phyloP scores from a whole-genome alignment of 2,113 vertebrate genomes.

The Pheucticus melanocephalus region DNA sequence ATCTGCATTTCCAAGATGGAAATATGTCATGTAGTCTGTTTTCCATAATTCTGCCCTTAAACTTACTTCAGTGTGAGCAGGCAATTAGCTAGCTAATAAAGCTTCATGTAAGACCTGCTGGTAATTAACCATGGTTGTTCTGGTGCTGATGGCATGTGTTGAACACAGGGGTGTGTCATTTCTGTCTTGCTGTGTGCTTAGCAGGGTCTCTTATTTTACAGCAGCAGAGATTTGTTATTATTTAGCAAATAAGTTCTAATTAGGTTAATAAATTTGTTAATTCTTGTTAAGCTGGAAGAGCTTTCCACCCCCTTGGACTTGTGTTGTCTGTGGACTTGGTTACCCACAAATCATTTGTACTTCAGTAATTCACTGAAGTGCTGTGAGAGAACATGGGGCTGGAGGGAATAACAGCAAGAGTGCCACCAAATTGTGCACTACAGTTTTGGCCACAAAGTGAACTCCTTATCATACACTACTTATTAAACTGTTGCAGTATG shows the following conservation, averaged over 20 bases:
- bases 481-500: not conserved
- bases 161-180: not conserved
- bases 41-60: not conserved
- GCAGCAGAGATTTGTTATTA: not conserved
- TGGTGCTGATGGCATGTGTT: not conserved
- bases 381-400: not conserved
- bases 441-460: not conserved
- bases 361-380: not conserved
- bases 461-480: not conserved
- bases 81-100: not conserved
- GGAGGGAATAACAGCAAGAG: not conserved
- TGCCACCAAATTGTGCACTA: not conserved
- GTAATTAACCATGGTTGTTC: not conserved
- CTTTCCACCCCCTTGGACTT: not conserved
- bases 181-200: not conserved
- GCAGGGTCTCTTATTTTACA: not conserved
- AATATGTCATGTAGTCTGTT: not conserved
- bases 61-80: not conserved
- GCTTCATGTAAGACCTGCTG: not conserved
- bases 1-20: not conserved
- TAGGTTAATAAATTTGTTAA: not conserved
- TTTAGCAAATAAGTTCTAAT: not conserved
- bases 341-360: not conserved
- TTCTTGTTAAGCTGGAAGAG: not conserved
- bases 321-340: not conserved